phyloP scores from a whole-genome alignment of 2,888 invertebrate genomes.

The Beris chalybata region DNA sequence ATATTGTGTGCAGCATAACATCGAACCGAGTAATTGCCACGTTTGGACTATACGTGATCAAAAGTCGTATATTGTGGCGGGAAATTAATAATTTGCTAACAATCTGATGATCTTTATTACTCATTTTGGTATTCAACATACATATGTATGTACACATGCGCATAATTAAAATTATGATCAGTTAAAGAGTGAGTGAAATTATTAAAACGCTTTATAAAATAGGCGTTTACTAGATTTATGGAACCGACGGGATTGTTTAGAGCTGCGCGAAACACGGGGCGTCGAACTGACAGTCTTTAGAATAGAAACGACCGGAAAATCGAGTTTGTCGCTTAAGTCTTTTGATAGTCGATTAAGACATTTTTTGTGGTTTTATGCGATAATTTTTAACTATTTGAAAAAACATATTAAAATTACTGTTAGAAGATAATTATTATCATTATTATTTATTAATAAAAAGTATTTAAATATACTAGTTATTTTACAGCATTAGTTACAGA shows the following conservation, averaged over 20 bases:
- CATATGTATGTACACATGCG: too few relatives aligned
- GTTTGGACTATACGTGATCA: conserved; percentile 3
- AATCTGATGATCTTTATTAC: conserved; percentile 23
- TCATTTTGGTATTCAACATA: conserved; percentile 2
- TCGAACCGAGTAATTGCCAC: conserved; percentile 9
- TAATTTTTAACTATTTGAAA: conserved; percentile 1
- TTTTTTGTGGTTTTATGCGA: conserved; percentile 5
- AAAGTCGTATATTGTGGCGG: conserved; percentile 8
- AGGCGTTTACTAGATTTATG: conserved; percentile 8
- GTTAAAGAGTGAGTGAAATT: too few relatives aligned
- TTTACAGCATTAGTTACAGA: too few relatives aligned
- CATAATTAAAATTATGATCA: not conserved
- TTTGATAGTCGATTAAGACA: conserved; percentile 17
- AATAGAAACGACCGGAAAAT: not conserved
- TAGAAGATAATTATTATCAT: too few relatives aligned
- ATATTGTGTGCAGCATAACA: too few relatives aligned
- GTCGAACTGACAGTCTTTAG: too few relatives aligned
- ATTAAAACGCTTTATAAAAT: not conserved
- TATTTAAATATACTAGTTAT: too few relatives aligned
- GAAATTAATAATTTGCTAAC: conserved; percentile 18
- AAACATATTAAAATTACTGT: not conserved
- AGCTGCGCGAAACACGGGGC: too few relatives aligned
- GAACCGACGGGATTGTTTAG: conserved; percentile 1
- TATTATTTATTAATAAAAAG: too few relatives aligned
- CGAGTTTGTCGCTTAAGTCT: conserved; percentile 23